Evolutionary conservation across 2,888 invertebrate species (phyloP), one percentile per base, ranked within the genome.

Genomic region (Theretra japonica): DNA sequence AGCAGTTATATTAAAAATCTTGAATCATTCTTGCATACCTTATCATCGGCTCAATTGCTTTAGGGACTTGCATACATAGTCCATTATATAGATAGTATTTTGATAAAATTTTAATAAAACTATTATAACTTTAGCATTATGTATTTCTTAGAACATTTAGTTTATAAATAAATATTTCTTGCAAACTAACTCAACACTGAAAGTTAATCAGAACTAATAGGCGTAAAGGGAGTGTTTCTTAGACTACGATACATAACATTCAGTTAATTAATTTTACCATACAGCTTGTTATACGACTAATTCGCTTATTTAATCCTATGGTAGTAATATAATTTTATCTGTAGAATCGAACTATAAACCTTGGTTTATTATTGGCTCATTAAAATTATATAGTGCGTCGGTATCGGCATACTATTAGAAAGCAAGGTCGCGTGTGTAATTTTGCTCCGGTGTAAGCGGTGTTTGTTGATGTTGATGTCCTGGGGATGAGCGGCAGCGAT

Each of bases 351-450:
- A 88, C 85, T 86, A 83, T 76, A 82, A 86, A 84, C 93, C 93
- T 93, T 93, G 92, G 87, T 80, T 83, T 88, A 88, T 87, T 90
- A 88, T 88, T 87, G 89, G 86, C 86, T 92, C 90, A 92, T 92
- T 93, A 92, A 90, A 92, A 89, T 88, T 88, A 86, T 89, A 89
- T 90, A 86, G 85, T 83, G 80, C 83, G 81, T 80, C 86, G 78
- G 83, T 83, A 86, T 84, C 82, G 84, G 80, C 79, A 77, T 82
- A 79, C 81, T 88, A 86, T 91, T 93, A 90, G 94, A 94, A 94
- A 93, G 94, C 90, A 94, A 94, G 94, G 94, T 89, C 90, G 78
- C 72, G 75, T 73, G 74, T 79, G 79, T 80, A 80, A 80, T 81
- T 84, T 84, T 84, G 83, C 80, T 81, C 74, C 75, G 75, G 77